These are phyloP conservation scores for Molanna angustata DNA, from an alignment of 2,888 invertebrate species.

Conservation along the genomic window DNA sequence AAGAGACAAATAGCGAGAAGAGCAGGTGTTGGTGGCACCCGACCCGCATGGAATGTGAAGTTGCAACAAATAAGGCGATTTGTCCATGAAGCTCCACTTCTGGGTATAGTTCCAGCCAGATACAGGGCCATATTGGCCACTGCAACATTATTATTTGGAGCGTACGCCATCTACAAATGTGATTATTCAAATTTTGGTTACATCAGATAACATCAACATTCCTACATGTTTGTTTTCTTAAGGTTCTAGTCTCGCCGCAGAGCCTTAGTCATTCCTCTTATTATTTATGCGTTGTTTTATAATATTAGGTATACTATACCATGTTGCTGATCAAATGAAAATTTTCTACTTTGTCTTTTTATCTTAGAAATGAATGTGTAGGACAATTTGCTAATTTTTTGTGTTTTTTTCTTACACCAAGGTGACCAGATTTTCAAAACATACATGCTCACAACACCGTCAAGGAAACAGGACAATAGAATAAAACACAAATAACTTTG, in stretches of 20 bases:
- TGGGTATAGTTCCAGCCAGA: constrained; percentile 45
- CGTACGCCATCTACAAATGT: constrained; percentile 58
- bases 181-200: constrained; percentile 41
- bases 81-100: constrained; percentile 42
- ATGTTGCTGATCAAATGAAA: no score
- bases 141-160: constrained; percentile 57
- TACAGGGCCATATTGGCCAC: constrained; percentile 53
- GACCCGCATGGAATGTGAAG: constrained; percentile 31
- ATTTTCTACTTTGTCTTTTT: no score
- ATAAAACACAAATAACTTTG: no score
- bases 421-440: no score
- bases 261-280: constrained; percentile 16
- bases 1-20: constrained; percentile 43
- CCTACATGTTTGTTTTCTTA: constrained; percentile 49
- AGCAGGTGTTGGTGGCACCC: constrained; percentile 16
- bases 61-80: constrained; percentile 37
- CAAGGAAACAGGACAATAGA: no score
- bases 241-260: constrained; percentile 36
- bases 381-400: no score
- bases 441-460: no score
- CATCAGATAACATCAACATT: constrained; percentile 48
- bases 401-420: no score
- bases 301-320: no score
- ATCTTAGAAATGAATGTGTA: no score
- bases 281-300: neutral